A percentile compares a stretch with the other conserved stretches of the same genome.
Evolutionary conservation across 2,888 invertebrate genomes (phyloP).

Genomic region (Drosophila nr. fundita): DNA sequence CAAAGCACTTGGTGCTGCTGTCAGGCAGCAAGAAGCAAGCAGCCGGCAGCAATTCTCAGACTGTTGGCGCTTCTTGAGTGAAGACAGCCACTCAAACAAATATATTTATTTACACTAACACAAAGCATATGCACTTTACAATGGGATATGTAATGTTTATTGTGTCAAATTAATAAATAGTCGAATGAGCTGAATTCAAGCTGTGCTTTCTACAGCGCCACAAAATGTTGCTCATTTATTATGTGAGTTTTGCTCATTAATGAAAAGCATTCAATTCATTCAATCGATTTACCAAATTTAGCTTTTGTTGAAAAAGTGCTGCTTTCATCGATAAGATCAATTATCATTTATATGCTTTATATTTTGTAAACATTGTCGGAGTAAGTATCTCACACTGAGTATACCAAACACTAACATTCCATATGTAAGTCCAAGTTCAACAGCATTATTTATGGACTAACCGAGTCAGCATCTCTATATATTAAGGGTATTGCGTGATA

Average conservation of each 20-base stretch:
- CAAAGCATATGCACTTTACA: conserved; percentile 22
- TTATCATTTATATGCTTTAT: not conserved
- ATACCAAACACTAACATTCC: not conserved
- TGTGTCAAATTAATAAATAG: not conserved
- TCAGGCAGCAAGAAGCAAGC: conserved; percentile 53
- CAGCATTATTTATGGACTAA: not conserved
- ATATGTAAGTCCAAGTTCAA: not conserved
- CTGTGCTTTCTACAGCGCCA: not conserved
- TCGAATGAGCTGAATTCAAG: not conserved
- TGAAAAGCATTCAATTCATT: not conserved
- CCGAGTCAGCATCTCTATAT: not conserved
- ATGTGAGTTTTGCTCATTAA: no score
- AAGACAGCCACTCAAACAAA: conserved; percentile 50
- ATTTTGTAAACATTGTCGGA: not conserved
- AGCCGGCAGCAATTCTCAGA: conserved; percentile 50
- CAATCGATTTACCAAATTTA: not conserved
- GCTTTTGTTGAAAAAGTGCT: not conserved
- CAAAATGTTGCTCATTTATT: not conserved
- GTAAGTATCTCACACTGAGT: not conserved
- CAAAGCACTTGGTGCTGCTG: conserved; percentile 72
- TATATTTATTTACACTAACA: conserved; percentile 14
- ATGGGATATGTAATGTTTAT: not conserved
- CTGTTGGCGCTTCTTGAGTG: conserved; percentile 75
- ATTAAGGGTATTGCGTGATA: conserved; percentile 22
- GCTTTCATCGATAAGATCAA: not conserved